Evolutionary conservation across 2,888 invertebrate genomes (phyloP).

Genomic region (Ormyrus nitidulus): DNA sequence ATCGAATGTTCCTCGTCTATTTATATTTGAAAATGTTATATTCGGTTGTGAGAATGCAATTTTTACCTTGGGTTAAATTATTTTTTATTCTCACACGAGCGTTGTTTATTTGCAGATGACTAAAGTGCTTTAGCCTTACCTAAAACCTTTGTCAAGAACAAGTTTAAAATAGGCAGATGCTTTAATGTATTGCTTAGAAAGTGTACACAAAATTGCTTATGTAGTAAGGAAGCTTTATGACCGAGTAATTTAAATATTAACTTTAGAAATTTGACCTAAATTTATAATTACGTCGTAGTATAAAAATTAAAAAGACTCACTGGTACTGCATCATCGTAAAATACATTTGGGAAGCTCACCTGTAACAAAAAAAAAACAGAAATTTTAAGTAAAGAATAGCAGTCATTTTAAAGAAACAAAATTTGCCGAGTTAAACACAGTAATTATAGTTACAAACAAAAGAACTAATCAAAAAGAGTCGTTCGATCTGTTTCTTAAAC

Average conservation of each 20-base stretch:
- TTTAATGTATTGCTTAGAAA: not conserved
- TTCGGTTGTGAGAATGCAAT: too few species aligned
- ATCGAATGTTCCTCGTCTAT: too few species aligned
- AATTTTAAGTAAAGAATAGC: not conserved
- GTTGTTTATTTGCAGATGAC: not conserved
- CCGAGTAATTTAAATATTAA: slow-evolving; percentile 16
- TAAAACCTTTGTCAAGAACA: too few species aligned
- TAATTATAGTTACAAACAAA: too few species aligned
- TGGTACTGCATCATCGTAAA: not conserved
- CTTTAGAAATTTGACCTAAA: slow-evolving; percentile 12
- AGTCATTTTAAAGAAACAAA: not conserved
- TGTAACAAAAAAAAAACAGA: slow-evolving; percentile 12
- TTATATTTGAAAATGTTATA: too few species aligned
- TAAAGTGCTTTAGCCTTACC: not conserved
- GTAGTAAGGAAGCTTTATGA: slow-evolving; percentile 14
- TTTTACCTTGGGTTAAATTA: too few species aligned
- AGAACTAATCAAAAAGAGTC: too few species aligned
- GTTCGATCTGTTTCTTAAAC: too few species aligned
- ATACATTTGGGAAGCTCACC: not conserved
- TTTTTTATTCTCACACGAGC: too few species aligned
- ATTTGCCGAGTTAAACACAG: too few species aligned
- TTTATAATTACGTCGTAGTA: slow-evolving; percentile 19
- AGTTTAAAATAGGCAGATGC: not conserved
- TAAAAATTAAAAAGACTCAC: slow-evolving; percentile 17
- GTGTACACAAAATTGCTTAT: slow-evolving; percentile 7